A percentile compares a stretch with the other conserved stretches of the same genome.
These are phyloP conservation scores for Plemyria rubiginata DNA, from an alignment of 2,888 invertebrate species.

Conservation along the genomic window DNA sequence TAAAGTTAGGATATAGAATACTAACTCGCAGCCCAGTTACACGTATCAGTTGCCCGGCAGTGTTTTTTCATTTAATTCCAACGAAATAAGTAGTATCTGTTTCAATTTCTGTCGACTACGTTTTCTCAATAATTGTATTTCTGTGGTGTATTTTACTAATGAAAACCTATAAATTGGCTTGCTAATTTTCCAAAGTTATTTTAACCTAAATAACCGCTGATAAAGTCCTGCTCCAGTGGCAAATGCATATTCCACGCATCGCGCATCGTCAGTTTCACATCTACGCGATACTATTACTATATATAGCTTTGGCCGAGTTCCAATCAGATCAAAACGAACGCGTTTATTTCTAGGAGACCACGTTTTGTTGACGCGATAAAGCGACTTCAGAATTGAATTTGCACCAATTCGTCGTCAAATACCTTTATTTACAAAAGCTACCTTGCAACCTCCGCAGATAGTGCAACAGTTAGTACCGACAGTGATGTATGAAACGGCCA, in stretches of 20 bases:
- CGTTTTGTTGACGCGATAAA: constrained; percentile 69
- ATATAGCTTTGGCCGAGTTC: constrained; percentile 41
- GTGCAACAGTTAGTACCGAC: constrained; percentile 15
- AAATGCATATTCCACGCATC: background rate
- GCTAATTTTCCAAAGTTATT: too few relatives aligned
- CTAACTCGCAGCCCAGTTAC: background rate
- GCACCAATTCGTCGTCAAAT: constrained; percentile 45
- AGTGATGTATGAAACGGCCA: constrained; percentile 33
- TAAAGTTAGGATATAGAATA: constrained; percentile 1
- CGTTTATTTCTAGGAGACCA: constrained; percentile 63
- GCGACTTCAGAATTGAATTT: constrained; percentile 53
- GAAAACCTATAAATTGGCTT: too few relatives aligned
- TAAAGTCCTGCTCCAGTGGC: too few relatives aligned
- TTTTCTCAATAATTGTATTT: too few relatives aligned
- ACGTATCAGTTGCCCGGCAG: too few relatives aligned
- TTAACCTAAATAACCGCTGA: too few relatives aligned
- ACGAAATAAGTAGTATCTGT: too few relatives aligned
- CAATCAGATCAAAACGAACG: constrained; percentile 34
- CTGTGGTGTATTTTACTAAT: too few relatives aligned
- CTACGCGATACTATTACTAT: constrained; percentile 13
- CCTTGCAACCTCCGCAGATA: constrained; percentile 25
- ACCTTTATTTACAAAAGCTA: constrained; percentile 35
- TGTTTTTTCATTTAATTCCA: too few relatives aligned
- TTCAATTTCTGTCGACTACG: too few relatives aligned
- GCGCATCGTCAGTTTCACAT: constrained; percentile 4